Percentiles rank a stretch among this genome's conserved stretches.
Conservation (phyloP, 2,797 vertebrate species). For the Australoheros facetus region DNA sequence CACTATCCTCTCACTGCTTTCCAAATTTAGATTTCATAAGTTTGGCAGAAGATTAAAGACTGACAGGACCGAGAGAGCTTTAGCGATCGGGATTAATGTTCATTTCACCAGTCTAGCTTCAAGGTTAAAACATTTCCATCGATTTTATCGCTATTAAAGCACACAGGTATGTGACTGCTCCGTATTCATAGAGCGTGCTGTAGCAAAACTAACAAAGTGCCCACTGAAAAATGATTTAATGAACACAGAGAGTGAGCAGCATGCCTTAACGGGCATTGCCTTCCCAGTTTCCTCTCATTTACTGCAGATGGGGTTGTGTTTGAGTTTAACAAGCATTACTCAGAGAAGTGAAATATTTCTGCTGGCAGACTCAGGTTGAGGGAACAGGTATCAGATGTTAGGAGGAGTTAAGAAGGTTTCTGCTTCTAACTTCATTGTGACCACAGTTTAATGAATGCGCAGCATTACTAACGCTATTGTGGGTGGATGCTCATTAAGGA, state of each 20-base stretch:
- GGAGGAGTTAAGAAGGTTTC: background rate
- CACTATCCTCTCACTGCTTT: conserved; percentile 22
- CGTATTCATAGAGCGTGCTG: background rate
- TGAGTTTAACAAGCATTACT: background rate
- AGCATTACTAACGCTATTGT: background rate
- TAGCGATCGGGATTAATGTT: background rate
- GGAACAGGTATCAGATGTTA: background rate
- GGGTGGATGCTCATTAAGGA: background rate
- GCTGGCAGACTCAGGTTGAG: background rate
- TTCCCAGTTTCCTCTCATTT: background rate
- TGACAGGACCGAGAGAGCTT: conserved; percentile 20
- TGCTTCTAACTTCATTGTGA: background rate
- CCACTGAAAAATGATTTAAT: background rate
- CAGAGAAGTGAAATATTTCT: background rate
- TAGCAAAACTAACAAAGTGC: background rate
- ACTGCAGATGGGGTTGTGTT: background rate
- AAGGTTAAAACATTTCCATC: background rate
- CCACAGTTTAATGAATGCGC: background rate
- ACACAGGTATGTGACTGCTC: background rate
- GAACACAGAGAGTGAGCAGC: background rate
- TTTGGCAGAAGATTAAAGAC: conserved; percentile 26
- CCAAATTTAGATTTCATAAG: conserved; percentile 48
- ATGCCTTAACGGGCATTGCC: background rate
- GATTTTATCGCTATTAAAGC: background rate
- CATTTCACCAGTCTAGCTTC: background rate